Conservation (phyloP, 2,888 invertebrate species). For the Callyntrura guangdongensis region DNA sequence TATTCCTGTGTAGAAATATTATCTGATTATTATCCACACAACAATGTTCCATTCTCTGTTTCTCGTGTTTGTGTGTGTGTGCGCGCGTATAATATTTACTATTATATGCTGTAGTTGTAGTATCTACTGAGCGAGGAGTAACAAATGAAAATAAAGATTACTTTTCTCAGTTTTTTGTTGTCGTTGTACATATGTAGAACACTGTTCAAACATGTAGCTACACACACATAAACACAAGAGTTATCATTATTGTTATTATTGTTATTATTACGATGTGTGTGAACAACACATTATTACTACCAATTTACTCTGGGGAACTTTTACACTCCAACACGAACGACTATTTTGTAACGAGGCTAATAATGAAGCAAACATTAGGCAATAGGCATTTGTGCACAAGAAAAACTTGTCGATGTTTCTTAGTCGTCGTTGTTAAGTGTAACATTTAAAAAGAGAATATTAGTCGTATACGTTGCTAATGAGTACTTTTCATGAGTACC, state of each 20-base stretch:
- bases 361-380: conserved; percentile 45
- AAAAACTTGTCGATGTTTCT: conserved; percentile 23
- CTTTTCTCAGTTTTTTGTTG: conserved; percentile 8
- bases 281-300: conserved; percentile 72
- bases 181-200: background rate
- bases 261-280: conserved; percentile 62
- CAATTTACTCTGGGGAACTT: conserved; percentile 52
- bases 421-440: conserved; percentile 45
- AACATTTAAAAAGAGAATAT: conserved; percentile 57
- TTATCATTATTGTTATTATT: conserved; percentile 44
- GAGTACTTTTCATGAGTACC: conserved; percentile 77
- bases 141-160: conserved; percentile 45
- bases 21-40: conserved; percentile 22
- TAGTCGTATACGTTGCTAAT: conserved; percentile 58
- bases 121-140: background rate
- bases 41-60: background rate
- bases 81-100: too few species aligned
- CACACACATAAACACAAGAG: conserved; percentile 6
- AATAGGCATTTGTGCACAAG: conserved; percentile 7
- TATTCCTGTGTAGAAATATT: conserved; percentile 59
- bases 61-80: background rate
- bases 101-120: background rate
- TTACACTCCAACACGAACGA: conserved; percentile 41
- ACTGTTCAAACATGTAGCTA: background rate
- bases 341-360: conserved; percentile 60